Percentiles rank a stretch among this genome's conserved stretches.
These are phyloP conservation scores for Eristalis arbustorum DNA, from an alignment of 2,888 invertebrate genomes.

Conservation along the genomic window DNA sequence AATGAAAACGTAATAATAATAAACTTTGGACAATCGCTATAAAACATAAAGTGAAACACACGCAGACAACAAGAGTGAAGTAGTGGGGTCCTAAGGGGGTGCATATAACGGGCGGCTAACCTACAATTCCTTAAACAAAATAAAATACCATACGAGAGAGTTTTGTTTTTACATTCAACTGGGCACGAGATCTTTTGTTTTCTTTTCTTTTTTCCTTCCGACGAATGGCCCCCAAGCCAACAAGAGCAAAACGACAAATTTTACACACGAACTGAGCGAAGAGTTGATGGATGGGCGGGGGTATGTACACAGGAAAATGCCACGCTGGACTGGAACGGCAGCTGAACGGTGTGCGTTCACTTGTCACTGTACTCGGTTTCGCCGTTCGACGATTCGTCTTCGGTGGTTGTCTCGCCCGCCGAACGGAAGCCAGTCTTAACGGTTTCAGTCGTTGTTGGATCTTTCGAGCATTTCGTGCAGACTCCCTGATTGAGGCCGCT, in stretches of 20 bases:
- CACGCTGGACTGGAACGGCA: background rate
- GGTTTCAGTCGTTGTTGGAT: conserved; percentile 72
- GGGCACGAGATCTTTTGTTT: conserved; percentile 56
- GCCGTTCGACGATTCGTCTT: conserved; percentile 78
- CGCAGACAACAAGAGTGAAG: conserved; percentile 61
- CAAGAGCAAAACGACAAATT: conserved; percentile 4
- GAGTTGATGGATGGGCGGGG: conserved; percentile 6
- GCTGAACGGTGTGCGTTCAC: conserved; percentile 41
- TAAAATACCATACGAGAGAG: conserved; percentile 7
- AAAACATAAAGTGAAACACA: conserved; percentile 39
- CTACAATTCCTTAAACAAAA: conserved; percentile 7
- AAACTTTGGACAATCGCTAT: conserved; percentile 70
- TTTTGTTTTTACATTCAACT: conserved; percentile 44
- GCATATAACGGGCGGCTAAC: conserved; percentile 30
- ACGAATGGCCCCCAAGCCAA: conserved; percentile 9
- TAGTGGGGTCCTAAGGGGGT: background rate
- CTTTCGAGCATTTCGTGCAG: conserved; percentile 77
- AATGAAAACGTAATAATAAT: conserved; percentile 40
- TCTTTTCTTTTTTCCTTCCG: too few relatives aligned
- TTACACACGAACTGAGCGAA: conserved; percentile 8
- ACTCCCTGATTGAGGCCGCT: conserved; percentile 77
- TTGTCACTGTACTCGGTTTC: conserved; percentile 76
- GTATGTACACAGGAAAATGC: conserved; percentile 48
- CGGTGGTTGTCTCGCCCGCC: conserved; percentile 76
- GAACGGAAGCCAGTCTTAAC: conserved; percentile 75